Evolutionary conservation across 92 coral and sea anemone species (phyloP), one percentile per base, ranked within the genome.

Genomic region (Phenganax marumi): DNA sequence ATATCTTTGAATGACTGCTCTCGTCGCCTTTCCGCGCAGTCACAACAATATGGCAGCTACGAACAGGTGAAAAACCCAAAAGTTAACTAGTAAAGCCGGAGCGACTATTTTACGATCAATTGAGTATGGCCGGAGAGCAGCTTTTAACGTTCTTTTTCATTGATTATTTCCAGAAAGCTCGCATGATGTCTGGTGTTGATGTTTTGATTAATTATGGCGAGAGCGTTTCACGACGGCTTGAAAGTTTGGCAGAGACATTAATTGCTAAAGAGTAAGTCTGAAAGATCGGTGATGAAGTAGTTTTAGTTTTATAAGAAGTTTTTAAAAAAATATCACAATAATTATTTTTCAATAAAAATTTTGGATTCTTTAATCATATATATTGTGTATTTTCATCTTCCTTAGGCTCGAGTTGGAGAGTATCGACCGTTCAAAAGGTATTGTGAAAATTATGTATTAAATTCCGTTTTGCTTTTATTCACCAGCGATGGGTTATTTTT

Each of bases 141-240:
- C 65, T 0, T 56, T 56, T 56, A 56, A 56, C 3, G 63, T 48
- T 72, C 52, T 72, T 25, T 7, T 17, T 10, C 43, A 33, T 33
- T 33, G 43, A 16, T 74, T 70, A 13, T 47, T 33, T 62, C 2
- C 68, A 96, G 99, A 97, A 96, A 71, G 89, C 93, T 21, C 96
- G 99, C 16, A 92, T 96, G 99, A 84, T 94, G 71, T 89, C 97
- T 18, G 99, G 96, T 47, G 85, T 96, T 18, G 97, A 96, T 60
- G 88, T 96, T 5, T 90, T 92, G 89, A 92, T 96, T 24, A 84
- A 80, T 72, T 94, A 96, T 83, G 97, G 97, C n/a, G 99, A 96
- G 83, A 91, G 91, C 73, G 73, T 89, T 54, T 81, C 91, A 64
- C 90, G 93, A 71, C 97, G 91, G 25, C 78, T 96, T 10, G 97